phyloP scores from a whole-genome alignment of 2,113 vertebrate genomes.

The Merops nubicus region DNA sequence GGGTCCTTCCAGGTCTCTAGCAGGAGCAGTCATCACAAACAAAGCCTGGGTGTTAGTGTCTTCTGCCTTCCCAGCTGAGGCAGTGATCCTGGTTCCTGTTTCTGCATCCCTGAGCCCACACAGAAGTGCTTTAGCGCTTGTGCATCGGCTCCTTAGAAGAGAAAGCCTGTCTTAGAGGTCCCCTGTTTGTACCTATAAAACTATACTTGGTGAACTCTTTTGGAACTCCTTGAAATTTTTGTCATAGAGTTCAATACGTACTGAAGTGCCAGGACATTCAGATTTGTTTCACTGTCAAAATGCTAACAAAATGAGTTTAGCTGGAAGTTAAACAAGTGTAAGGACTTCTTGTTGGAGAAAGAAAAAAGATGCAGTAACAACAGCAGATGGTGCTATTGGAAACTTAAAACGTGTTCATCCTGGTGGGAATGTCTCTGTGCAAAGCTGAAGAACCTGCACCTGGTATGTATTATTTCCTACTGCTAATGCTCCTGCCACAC shows the following conservation, averaged over 20 bases:
- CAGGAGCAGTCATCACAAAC: neutral
- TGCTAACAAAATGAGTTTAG: neutral
- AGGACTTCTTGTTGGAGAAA: neutral
- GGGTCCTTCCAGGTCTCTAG: neutral
- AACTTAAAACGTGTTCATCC: neutral
- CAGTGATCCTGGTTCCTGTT: neutral
- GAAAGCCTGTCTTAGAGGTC: neutral
- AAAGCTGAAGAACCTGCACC: neutral
- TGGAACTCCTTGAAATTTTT: neutral
- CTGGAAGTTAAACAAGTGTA: neutral
- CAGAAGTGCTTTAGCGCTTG: neutral
- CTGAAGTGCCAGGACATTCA: neutral
- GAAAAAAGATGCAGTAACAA: neutral
- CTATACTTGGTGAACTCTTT: neutral
- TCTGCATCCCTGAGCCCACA: neutral
- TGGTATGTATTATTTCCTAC: neutral
- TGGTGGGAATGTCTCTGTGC: neutral
- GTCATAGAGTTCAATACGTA: accelerated
- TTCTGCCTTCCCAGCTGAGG: neutral
- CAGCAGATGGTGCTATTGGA: conserved; percentile 66
- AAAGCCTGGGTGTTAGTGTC: neutral
- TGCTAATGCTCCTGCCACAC: neutral
- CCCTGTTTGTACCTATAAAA: neutral
- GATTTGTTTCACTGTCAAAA: neutral
- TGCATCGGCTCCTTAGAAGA: neutral